Percentiles rank a stretch among this genome's conserved stretches.
Conservation (phyloP, 2,797 vertebrate genomes). For the Neopelma chrysocephalum region DNA sequence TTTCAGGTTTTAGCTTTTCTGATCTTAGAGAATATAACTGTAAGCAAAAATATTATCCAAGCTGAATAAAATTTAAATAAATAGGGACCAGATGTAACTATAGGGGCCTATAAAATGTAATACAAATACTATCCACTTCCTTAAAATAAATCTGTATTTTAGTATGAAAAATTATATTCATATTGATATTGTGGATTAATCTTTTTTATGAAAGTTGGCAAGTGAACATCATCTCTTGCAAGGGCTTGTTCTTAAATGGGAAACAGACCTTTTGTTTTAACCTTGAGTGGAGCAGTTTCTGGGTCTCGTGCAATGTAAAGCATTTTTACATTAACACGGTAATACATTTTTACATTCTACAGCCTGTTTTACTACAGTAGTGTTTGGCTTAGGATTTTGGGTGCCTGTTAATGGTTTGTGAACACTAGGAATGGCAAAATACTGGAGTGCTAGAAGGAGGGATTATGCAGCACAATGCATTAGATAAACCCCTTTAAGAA, state of each 20-base stretch:
- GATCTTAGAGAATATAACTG: slow-evolving; percentile 67
- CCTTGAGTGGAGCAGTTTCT: slow-evolving; percentile 47
- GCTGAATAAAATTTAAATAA: slow-evolving; percentile 76
- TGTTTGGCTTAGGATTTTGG: slow-evolving; percentile 54
- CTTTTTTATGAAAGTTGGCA: slow-evolving; percentile 67
- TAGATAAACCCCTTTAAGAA: background rate
- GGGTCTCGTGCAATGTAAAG: slow-evolving; percentile 13
- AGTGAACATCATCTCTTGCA: slow-evolving; percentile 37
- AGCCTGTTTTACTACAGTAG: slow-evolving; percentile 52
- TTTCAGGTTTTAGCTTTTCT: slow-evolving; percentile 73
- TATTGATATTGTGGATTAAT: slow-evolving; percentile 68
- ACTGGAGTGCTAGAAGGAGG: background rate
- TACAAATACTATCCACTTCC: slow-evolving; percentile 75
- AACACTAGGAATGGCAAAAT: background rate
- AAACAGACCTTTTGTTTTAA: slow-evolving; percentile 64
- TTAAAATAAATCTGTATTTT: slow-evolving; percentile 75
- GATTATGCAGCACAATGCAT: background rate
- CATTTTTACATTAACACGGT: slow-evolving; percentile 29
- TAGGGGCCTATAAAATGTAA: slow-evolving; percentile 71
- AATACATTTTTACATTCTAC: slow-evolving; percentile 32
- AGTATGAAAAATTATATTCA: slow-evolving; percentile 75
- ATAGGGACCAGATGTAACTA: slow-evolving; percentile 76
- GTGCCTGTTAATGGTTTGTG: slow-evolving; percentile 51
- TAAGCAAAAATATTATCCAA: slow-evolving; percentile 77
- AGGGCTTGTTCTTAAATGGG: slow-evolving; percentile 59